Conservation (phyloP, 2,888 invertebrate genomes). For the Argyresthia goedartella region DNA sequence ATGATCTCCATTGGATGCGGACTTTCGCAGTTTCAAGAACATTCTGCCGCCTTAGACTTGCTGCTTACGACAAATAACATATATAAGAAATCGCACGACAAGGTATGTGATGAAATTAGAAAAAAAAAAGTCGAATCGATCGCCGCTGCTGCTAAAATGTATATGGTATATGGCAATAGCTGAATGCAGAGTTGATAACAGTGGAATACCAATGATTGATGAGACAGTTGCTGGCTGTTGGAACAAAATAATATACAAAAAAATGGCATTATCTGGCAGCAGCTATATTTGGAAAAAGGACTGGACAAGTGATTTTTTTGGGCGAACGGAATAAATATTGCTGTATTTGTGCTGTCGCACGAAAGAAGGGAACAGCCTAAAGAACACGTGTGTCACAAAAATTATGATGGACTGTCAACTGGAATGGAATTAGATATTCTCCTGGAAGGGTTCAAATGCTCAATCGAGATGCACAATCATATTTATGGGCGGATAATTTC, state of each 20-base stretch:
- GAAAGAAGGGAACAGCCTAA: not conserved
- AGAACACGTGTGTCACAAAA: constrained; percentile 9
- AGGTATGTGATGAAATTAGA: constrained; percentile 4
- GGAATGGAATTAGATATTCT: constrained; percentile 12
- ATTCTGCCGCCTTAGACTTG: constrained; percentile 12
- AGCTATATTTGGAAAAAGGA: constrained; percentile 4
- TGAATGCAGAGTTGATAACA: constrained; percentile 3
- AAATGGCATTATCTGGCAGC: constrained; percentile 5
- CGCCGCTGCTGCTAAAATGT: not conserved
- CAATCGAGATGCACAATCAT: constrained; percentile 10
- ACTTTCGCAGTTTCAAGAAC: constrained; percentile 12
- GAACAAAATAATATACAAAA: constrained; percentile 6
- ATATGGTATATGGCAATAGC: constrained; percentile 1
- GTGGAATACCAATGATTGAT: constrained; percentile 3
- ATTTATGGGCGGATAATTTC: constrained; percentile 12
- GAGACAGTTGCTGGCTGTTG: constrained; percentile 7
- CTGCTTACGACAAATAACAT: constrained; percentile 3
- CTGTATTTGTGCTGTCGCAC: constrained; percentile 6
- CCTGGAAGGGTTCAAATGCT: constrained; percentile 13
- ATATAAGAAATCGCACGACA: constrained; percentile 8
- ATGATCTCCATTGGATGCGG: constrained; percentile 13
- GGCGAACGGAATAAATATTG: constrained; percentile 10
- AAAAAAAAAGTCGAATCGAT: constrained; percentile 2
- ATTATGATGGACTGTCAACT: constrained; percentile 10
- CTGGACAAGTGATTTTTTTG: constrained; percentile 5